A percentile compares a stretch with the other conserved stretches of the same genome.
These are phyloP conservation scores for Epirrhoe tristata DNA, from an alignment of 2,888 invertebrate species.

Conservation along the genomic window DNA sequence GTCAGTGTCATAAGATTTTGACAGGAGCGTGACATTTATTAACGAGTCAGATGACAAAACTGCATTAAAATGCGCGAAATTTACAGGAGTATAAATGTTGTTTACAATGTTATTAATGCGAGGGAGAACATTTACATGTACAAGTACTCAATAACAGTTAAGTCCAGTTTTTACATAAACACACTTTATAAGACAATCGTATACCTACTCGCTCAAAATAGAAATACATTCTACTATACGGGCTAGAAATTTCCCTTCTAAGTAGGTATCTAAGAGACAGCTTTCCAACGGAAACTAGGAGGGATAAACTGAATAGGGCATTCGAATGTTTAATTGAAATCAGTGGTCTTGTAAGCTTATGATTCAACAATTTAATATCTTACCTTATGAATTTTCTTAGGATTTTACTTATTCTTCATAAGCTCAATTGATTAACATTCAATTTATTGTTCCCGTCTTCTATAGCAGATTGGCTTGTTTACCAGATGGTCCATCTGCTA, in stretches of 20 bases:
- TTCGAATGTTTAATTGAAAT: slow-evolving; percentile 8
- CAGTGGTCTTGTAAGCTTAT: not conserved
- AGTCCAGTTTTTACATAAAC: slow-evolving; percentile 15
- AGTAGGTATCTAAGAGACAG: slow-evolving; percentile 31
- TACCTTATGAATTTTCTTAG: not conserved
- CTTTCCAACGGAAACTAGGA: slow-evolving; percentile 33
- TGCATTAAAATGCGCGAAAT: slow-evolving; percentile 52
- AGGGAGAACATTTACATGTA: slow-evolving; percentile 21
- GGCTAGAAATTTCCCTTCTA: slow-evolving; percentile 27
- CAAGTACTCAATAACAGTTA: slow-evolving; percentile 17
- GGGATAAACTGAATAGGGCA: slow-evolving; percentile 14
- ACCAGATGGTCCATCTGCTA: not conserved
- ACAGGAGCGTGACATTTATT: slow-evolving; percentile 50
- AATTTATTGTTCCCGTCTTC: not conserved
- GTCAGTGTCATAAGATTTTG: slow-evolving; percentile 30
- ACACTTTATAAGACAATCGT: slow-evolving; percentile 21
- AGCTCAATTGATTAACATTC: not conserved
- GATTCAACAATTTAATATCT: not conserved
- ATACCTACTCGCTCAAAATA: not conserved
- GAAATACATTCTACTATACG: slow-evolving; percentile 9
- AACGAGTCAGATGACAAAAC: slow-evolving; percentile 47
- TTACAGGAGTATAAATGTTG: slow-evolving; percentile 53
- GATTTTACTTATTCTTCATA: not conserved
- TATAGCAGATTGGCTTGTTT: not conserved
- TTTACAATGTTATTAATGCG: slow-evolving; percentile 43